A percentile compares a stretch with the other conserved stretches of the same genome.
Conservation (phyloP, 2,888 invertebrate genomes). For the Tipula lateralis region DNA sequence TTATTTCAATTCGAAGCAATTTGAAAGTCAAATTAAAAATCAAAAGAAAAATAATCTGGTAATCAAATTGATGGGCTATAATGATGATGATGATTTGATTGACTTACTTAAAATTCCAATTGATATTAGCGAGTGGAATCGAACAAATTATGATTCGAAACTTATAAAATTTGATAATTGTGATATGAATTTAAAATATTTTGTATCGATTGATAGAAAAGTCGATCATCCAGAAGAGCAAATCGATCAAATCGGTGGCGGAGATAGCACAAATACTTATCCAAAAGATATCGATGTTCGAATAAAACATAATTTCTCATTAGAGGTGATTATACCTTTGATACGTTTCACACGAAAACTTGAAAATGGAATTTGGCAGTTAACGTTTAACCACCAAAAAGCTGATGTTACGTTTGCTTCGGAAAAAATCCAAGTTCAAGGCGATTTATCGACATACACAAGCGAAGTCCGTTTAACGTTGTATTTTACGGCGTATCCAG, state of each 20-base stretch:
- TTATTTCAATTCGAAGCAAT: background rate
- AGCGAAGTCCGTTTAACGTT: conserved; percentile 36
- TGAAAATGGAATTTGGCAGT: conserved; percentile 37
- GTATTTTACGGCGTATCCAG: conserved; percentile 34
- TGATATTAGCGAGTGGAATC: background rate
- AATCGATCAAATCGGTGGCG: background rate
- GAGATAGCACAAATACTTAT: background rate
- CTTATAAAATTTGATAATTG: background rate
- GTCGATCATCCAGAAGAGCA: background rate
- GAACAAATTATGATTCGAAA: background rate
- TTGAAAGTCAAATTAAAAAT: background rate
- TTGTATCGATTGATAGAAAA: background rate
- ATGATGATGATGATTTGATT: background rate
- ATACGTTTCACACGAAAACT: conserved; percentile 35
- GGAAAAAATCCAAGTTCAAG: conserved; percentile 34
- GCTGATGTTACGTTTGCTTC: conserved; percentile 35
- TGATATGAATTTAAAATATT: background rate
- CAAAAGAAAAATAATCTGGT: background rate
- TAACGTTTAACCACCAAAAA: conserved; percentile 36
- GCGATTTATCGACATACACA: conserved; percentile 32
- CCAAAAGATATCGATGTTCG: conserved; percentile 30
- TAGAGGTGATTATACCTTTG: conserved; percentile 33
- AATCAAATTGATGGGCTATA: background rate
- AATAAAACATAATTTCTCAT: conserved; percentile 35
- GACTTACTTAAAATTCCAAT: background rate